A percentile compares a stretch with the other conserved stretches of the same genome.
phyloP scores from a whole-genome alignment of 2,797 vertebrate genomes.

The Alectoris magna region DNA sequence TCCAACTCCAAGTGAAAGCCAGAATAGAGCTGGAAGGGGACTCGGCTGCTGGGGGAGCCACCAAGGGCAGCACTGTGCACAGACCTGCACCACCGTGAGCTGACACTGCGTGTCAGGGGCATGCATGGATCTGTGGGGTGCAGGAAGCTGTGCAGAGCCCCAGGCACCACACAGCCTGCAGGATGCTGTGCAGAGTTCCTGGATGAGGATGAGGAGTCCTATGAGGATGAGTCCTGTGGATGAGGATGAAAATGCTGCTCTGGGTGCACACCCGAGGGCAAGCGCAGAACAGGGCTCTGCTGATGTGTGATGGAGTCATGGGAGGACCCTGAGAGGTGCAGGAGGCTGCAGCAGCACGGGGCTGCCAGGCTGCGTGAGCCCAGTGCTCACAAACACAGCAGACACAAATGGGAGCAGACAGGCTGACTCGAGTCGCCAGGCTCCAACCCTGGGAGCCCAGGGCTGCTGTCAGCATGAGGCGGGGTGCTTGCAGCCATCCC shows the following conservation, averaged over 20 bases:
- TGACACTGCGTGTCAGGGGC: neutral
- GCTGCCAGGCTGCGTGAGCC: neutral
- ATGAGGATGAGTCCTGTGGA: neutral
- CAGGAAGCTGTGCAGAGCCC: accelerated
- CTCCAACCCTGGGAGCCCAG: neutral
- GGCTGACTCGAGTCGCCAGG: neutral
- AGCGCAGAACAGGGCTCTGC: neutral
- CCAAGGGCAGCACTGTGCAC: neutral
- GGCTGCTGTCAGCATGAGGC: neutral
- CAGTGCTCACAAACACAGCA: neutral
- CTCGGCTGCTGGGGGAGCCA: neutral
- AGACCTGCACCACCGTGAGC: too few relatives aligned
- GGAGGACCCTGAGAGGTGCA: neutral
- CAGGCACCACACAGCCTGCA: neutral
- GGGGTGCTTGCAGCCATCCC: neutral
- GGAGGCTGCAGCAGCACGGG: neutral
- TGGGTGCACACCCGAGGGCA: neutral
- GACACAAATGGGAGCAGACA: constrained; percentile 63
- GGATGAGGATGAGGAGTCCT: neutral
- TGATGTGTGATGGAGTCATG: neutral
- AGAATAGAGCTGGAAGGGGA: neutral
- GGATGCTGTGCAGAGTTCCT: accelerated
- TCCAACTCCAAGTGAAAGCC: neutral
- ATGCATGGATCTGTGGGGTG: accelerated
- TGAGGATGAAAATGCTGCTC: neutral